Evolutionary conservation across 1,140 invertebrate genomes (phyloP), one percentile per base, ranked within the genome.

Genomic region (Phocides pigmalion): DNA sequence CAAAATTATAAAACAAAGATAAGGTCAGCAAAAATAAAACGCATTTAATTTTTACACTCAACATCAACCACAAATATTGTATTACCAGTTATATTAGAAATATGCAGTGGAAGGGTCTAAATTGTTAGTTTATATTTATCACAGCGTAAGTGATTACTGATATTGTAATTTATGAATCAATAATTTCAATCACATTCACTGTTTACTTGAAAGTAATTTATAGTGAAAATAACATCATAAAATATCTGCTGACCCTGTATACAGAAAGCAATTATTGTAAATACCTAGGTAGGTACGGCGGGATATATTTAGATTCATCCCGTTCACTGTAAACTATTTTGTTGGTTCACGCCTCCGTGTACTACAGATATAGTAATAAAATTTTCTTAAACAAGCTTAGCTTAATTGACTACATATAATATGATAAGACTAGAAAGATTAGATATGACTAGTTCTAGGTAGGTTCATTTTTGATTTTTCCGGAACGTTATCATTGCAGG

Each of bases 391-490:
- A n/a, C n/a, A n/a, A n/a, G n/a, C n/a, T n/a, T n/a, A n/a, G n/a
- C n/a, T n/a, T n/a, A n/a, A n/a, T n/a, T n/a, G 11, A 14, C 12
- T 39, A 39, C n/a, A 39, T 14, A 22, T 22, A 22, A 22, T 41
- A 46, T 11, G 4, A 17, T 46, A 17, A 20, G 17, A n/a, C 0
- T 22, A 49, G 11, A 25, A 17, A 51, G 15, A 16, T 28, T 1
- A 35, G 47, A 16, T 49, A 16, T 6, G n/a, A 14, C 32, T 61
- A 16, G 58, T 35, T 35, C 46, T 20, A 44, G 19, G 28, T 39
- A 39, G 37, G 32, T 25, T 53, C n/a, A 19, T 49, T n/a, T 49
- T 61, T 61, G 58, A 61, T 61, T 49, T 49, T 61, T 49, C 58
- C 22, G 58, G 58, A 61, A 20, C 28, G 25, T 39, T 49, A 49